Base-by-base conservation (phyloP, 2,797 vertebrate species). In the Echiichthys vipera region DNA sequence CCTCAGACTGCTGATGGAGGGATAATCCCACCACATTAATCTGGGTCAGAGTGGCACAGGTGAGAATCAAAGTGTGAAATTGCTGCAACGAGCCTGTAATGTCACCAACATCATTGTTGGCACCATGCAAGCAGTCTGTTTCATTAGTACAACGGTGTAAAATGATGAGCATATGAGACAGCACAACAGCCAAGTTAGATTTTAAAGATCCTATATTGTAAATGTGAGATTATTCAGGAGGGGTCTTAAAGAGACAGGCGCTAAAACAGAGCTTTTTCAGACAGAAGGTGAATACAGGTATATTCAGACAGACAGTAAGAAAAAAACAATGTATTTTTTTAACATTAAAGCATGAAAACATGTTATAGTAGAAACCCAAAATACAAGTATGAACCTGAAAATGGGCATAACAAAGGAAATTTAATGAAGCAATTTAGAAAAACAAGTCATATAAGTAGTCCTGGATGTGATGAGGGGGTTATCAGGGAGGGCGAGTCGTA, bases 11-110 rank as follows among this genome's bases (percentile, higher is more conserved):
- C 80, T 75, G 85, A 89, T 83, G 78, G 75, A 47, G 75, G 85
- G 78, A 85, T 88, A 83, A 91, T 88, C 78, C 77, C 77, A 13
- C 10, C 72, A 37, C 57, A 37, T 74, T 79, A 83, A 88, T 89
- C 73, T 81, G 62, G 82, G 84, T 78, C 79, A 69, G 47, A 56
- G 56, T 36, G 66, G 74, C 34, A 58, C 75, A 89, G 83, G 80
- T 87, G 66, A 86, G 65, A 71, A 71, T 72, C 24, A 37, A 57
- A 59, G 70, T 68, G 58, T 29, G 34, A 70, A 78, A 71, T 71
- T 9, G 36, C 45, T 36, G 58, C 63, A 27, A 51, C 46, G 47
- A 82, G 57, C 46, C 53, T 36, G 61, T 69, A 56, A 61, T 51
- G 55, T 50, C 18, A 43, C 70, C 36, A n/a, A 20, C 4, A 32